Evolutionary conservation across 2,888 invertebrate species (phyloP).

Genomic region (Onthophagus sagittarius): DNA sequence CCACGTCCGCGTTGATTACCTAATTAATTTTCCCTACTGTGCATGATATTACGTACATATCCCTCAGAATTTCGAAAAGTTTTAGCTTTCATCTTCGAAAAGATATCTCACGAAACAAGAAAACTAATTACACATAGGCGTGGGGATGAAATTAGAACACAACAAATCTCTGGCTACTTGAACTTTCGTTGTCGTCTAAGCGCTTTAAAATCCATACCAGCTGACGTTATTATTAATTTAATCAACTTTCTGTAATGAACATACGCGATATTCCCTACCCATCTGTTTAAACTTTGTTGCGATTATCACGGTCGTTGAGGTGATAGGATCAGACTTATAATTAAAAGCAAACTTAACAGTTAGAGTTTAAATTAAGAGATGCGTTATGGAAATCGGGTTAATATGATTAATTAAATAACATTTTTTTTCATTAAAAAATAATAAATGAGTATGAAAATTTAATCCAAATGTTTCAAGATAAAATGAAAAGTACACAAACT

Average conservation of each 20-base stretch:
- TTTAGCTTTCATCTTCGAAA: not conserved
- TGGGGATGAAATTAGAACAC: not conserved
- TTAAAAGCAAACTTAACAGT: not conserved
- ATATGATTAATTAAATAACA: no score
- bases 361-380: no score
- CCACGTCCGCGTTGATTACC: not conserved
- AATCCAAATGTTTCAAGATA: not conserved
- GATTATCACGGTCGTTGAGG: not conserved
- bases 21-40: not conserved
- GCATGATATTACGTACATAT: not conserved
- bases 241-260: not conserved
- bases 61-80: not conserved
- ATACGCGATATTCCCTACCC: not conserved
- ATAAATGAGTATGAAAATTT: no score
- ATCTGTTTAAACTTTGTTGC: not conserved
- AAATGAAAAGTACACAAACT: not conserved
- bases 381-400: no score
- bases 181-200: no score
- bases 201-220: not conserved
- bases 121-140: not conserved
- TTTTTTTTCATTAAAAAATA: no score
- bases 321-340: not conserved
- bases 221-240: not conserved
- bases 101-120: not conserved
- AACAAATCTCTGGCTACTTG: no score